These are phyloP conservation scores for Drosophila merina DNA, from an alignment of 2,888 invertebrate genomes.

Conservation along the genomic window DNA sequence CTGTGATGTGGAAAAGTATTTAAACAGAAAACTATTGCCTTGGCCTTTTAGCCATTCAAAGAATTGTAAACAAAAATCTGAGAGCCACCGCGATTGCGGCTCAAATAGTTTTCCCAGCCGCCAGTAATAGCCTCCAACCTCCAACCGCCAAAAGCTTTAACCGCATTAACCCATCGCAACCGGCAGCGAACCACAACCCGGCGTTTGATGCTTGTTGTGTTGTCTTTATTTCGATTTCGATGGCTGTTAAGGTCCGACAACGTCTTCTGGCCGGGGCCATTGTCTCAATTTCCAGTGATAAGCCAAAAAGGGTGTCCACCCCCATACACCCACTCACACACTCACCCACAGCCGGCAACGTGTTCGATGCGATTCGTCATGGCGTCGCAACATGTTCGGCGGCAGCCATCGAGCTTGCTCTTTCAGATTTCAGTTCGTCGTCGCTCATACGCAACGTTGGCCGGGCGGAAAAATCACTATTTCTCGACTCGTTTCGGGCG, in stretches of 20 bases:
- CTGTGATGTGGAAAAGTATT: background rate
- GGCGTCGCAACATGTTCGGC: conserved; percentile 37
- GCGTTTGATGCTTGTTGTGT: conserved; percentile 10
- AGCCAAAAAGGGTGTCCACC: conserved; percentile 47
- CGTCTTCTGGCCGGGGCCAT: conserved; percentile 31
- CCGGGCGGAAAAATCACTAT: conserved; percentile 26
- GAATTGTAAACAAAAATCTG: conserved; percentile 22
- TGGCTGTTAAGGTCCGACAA: conserved; percentile 20
- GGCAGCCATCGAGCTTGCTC: conserved; percentile 12
- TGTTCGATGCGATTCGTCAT: conserved; percentile 45
- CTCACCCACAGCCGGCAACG: conserved; percentile 36
- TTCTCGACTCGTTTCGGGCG: background rate
- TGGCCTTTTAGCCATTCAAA: background rate
- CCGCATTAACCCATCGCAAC: conserved; percentile 10
- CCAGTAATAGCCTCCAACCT: conserved; percentile 16
- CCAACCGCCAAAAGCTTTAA: background rate
- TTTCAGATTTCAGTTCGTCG: conserved; percentile 55
- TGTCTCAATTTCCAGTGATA: conserved; percentile 77
- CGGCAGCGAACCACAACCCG: conserved; percentile 11
- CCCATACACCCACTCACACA: conserved; percentile 6
- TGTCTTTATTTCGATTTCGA: conserved; percentile 56
- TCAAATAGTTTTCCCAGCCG: conserved; percentile 28
- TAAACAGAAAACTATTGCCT: background rate
- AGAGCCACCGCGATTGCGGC: conserved; percentile 24
- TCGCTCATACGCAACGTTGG: conserved; percentile 63